Conservation (phyloP, 2,113 vertebrate genomes). For the Petrocephalus microphthalmus region DNA sequence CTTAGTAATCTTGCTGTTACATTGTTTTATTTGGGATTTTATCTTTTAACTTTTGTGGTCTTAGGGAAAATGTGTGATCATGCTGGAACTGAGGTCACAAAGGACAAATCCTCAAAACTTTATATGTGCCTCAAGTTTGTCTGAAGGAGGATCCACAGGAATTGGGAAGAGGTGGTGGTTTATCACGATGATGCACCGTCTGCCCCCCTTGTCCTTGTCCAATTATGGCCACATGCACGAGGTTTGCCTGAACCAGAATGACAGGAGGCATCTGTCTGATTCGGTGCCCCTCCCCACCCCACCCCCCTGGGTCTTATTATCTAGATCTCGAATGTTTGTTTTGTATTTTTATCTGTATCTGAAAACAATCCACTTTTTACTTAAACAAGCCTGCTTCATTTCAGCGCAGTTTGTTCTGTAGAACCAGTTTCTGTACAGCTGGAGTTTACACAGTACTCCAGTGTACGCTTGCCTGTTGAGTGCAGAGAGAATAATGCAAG, state of each 20-base stretch:
- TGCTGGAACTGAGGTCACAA: neutral
- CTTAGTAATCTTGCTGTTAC: too few relatives aligned
- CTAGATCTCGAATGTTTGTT: neutral
- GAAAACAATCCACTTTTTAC: neutral
- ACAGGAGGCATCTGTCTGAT: neutral
- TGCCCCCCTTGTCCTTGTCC: conserved; percentile 16
- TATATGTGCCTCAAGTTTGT: neutral
- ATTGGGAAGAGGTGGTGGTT: too few relatives aligned
- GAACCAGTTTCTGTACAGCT: neutral
- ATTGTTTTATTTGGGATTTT: neutral
- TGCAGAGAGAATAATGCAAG: neutral
- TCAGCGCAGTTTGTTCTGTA: neutral
- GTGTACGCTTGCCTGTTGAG: neutral
- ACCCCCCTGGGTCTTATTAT: neutral
- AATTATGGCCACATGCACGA: conserved; percentile 3
- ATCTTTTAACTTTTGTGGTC: neutral
- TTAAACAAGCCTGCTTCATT: neutral
- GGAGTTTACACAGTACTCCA: neutral
- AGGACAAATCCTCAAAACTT: neutral
- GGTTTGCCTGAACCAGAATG: neutral
- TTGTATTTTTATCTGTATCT: neutral
- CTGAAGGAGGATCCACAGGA: too few relatives aligned
- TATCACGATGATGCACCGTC: conserved; percentile 18
- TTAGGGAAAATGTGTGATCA: neutral
- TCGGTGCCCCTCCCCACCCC: neutral